These are phyloP conservation scores for Hemitrygon akajei DNA, from an alignment of 2,797 vertebrate species.

Conservation along the genomic window DNA sequence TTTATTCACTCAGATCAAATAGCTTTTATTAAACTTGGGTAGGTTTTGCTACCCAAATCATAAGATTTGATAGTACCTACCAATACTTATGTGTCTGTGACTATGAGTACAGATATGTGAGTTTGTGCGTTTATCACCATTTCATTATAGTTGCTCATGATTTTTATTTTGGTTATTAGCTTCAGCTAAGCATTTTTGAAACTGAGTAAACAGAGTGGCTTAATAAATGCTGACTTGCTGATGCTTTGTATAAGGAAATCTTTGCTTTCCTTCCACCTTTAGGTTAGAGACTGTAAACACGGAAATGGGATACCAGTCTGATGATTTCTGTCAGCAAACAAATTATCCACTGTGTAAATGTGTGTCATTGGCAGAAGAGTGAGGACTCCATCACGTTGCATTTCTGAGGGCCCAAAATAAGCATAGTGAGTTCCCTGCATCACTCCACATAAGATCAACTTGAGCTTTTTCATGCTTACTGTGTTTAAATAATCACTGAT, in stretches of 20 bases:
- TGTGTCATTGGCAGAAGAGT: background rate
- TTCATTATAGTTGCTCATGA: background rate
- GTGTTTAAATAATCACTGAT: background rate
- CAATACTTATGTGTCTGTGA: background rate
- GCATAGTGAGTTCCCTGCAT: background rate
- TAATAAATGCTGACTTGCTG: background rate
- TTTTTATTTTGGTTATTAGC: background rate
- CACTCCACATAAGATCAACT: background rate
- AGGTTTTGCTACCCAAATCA: background rate
- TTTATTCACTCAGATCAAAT: background rate
- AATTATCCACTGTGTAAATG: too few species aligned
- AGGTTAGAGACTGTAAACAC: background rate
- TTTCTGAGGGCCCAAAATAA: background rate
- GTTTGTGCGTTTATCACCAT: background rate
- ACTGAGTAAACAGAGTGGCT: background rate
- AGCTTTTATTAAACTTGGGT: background rate
- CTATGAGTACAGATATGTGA: background rate
- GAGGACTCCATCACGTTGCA: background rate
- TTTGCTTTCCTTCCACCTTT: background rate
- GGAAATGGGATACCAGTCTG: background rate
- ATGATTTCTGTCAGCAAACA: background rate
- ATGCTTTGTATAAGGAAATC: background rate
- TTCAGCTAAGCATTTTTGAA: background rate
- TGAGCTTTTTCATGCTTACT: background rate
- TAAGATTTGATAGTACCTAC: background rate